Base-by-base conservation (phyloP, 1,140 invertebrate species). In the Drosophila pallidifrons region DNA sequence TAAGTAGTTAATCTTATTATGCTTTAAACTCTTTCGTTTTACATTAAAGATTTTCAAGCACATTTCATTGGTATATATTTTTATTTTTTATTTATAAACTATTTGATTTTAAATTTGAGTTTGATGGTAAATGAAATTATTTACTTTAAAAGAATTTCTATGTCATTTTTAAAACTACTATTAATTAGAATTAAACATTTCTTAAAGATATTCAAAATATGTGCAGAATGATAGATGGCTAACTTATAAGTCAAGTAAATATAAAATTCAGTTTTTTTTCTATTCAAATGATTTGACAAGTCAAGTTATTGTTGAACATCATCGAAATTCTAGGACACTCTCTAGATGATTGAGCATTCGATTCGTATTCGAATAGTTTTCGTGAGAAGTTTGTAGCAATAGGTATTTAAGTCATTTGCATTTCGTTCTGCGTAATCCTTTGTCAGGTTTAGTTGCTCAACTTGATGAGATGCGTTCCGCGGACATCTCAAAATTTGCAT, bases 401-500 rank as follows among this genome's bases (percentile, higher is more conserved):
- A 11, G 47, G 20, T 49, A 49, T 49, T 49, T 30, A 64, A 64
- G 10, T 54, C 25, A 64, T 65, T 65, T 55, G 28, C 51, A 55
- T 67, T 30, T 43, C 11, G 41, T 13, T 43, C 3, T 15, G 43
- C 46, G 51, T 65, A 45, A 65, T 65, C 63, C 64, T 67, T 57
- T 57, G 25, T 25, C 35, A 43, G 32, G 10, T 45, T 45, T 13
- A 59, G 59, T 32, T 41, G n/a, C 8, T 45, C 51, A 65, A 20
- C 30, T 67, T 13, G 20, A 49, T 41, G 20, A 1, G 41, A 25
- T 28, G 45, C 52, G 52, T 57, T 51, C 70, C 10, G 72, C 52
- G 72, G 58, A 38, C 51, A 67, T 25, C 45, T 15, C 72, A 5
- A n/a, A 52, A 75, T 75, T 70, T 63, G n/a, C 58, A 75, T 70